Conservation (phyloP, 2,888 invertebrate genomes). For the Eueremaeus valkanovi region DNA sequence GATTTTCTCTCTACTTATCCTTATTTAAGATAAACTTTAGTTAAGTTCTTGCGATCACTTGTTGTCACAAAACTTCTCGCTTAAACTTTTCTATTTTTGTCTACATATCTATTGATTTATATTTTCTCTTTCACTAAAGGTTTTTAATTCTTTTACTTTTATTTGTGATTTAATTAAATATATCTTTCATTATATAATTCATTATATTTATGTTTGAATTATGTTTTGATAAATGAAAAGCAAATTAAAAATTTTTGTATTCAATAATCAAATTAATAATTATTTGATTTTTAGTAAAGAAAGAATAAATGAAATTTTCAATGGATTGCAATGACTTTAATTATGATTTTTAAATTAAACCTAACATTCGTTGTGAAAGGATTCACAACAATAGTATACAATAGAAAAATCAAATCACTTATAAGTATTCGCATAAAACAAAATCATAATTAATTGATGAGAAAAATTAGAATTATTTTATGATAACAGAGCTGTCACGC, state of each 20-base stretch:
- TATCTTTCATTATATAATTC: background rate
- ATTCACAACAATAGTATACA: slow-evolving; percentile 13
- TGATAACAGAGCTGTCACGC: no score
- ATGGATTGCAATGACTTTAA: background rate
- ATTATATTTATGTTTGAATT: background rate
- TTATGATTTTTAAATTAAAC: slow-evolving; percentile 8
- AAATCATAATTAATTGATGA: background rate
- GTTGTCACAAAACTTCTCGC: background rate
- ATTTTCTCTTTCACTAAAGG: background rate
- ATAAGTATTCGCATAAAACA: background rate
- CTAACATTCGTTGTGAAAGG: slow-evolving; percentile 10
- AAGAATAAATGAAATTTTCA: background rate
- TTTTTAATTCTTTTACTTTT: background rate
- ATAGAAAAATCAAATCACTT: slow-evolving; percentile 1
- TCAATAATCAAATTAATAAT: slow-evolving; percentile 27
- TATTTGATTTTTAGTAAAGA: background rate
- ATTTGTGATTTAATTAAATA: background rate
- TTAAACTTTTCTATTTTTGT: background rate
- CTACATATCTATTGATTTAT: background rate
- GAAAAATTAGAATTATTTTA: no score
- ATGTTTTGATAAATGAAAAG: background rate
- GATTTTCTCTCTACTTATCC: background rate
- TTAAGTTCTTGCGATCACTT: background rate
- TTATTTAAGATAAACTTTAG: background rate
- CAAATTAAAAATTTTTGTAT: background rate